Conservation (phyloP, 2,888 invertebrate genomes). For the Xestoiulus laeticollis region DNA sequence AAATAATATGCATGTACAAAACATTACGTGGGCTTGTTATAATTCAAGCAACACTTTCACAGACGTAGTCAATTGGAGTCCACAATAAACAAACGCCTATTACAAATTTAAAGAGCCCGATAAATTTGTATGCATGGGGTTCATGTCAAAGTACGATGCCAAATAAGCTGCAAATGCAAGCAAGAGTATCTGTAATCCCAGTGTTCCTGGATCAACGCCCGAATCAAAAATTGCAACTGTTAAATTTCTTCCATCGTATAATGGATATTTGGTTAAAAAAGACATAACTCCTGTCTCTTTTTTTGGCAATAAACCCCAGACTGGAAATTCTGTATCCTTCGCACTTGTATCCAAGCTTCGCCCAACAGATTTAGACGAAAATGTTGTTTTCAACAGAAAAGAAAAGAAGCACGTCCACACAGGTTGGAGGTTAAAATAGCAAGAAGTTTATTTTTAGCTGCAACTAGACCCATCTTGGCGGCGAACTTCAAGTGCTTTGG, state of each 20-base stretch:
- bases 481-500: slow-evolving; percentile 6
- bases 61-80: too few species aligned
- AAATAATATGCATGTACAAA: neutral
- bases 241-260: slow-evolving; percentile 89
- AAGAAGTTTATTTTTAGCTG: too few species aligned
- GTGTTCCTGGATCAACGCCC: slow-evolving; percentile 95
- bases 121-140: too few species aligned
- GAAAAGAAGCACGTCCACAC: too few species aligned
- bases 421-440: too few species aligned
- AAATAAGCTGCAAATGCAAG: neutral
- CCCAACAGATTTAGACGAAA: neutral
- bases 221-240: slow-evolving; percentile 97
- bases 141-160: too few species aligned
- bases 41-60: too few species aligned
- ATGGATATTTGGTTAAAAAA: slow-evolving; percentile 87
- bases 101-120: too few species aligned
- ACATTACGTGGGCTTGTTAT: neutral
- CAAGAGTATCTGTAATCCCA: slow-evolving; percentile 80
- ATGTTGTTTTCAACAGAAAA: too few species aligned
- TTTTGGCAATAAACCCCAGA: slow-evolving; percentile 88
- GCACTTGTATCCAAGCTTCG: neutral
- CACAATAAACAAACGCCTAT: too few species aligned
- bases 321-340: slow-evolving; percentile 72
- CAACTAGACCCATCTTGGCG: slow-evolving; percentile 25
- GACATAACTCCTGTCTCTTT: slow-evolving; percentile 90